Conservation (phyloP, 2,113 vertebrate genomes). For the Mus musculus region GRCm39 chr16:32115001-32115500, state of each 20-base stretch:
- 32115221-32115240: background rate
- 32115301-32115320: background rate
- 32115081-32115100: background rate
- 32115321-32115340: too few relatives aligned
- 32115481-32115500: too few relatives aligned
- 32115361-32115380: too few relatives aligned
- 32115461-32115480: too few relatives aligned
- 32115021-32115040: background rate
- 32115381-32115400: too few relatives aligned
- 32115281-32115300: background rate
- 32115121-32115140: background rate
- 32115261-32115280: background rate
- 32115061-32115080: background rate
- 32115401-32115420: too few relatives aligned
- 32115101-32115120: background rate
- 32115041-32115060: background rate
- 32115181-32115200: background rate
- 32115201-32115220: background rate
- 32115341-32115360: too few relatives aligned
- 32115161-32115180: background rate
- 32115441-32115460: too few relatives aligned
- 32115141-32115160: background rate
- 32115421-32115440: too few relatives aligned
- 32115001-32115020: background rate
- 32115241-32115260: background rate